phyloP scores from a whole-genome alignment of 2,888 invertebrate species.

The Atherix ibis region DNA sequence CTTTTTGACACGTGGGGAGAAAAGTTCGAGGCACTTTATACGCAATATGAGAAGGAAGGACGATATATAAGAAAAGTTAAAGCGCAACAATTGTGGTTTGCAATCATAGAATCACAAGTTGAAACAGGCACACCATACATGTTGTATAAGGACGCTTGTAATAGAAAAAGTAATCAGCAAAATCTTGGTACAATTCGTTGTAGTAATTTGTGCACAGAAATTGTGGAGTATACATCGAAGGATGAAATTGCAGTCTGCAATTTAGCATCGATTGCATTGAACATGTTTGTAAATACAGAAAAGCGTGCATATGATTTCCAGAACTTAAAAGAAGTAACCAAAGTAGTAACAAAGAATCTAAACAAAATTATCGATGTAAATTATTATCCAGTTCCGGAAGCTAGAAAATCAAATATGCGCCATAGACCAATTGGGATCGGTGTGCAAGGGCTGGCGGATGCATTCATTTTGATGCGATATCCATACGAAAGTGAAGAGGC shows the following conservation, averaged over 20 bases:
- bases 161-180: constrained; percentile 93
- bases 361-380: constrained; percentile 96
- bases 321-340: constrained; percentile 73
- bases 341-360: constrained; percentile 76
- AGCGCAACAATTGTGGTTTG: constrained; percentile 85
- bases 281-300: constrained; percentile 72
- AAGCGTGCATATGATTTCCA: constrained; percentile 75
- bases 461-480: constrained; percentile 82
- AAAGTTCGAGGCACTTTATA: constrained; percentile 79
- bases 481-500: constrained; percentile 88
- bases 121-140: constrained; percentile 98
- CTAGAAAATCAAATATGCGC: constrained; percentile 68
- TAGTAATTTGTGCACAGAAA: constrained; percentile 96
- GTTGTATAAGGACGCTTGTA: constrained; percentile 92
- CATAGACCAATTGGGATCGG: constrained; percentile 85
- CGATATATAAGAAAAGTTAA: constrained; percentile 49
- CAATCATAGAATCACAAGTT: constrained; percentile 85
- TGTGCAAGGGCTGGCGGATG: constrained; percentile 93
- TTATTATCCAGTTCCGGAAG: constrained; percentile 87
- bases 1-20: constrained; percentile 88
- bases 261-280: constrained; percentile 90
- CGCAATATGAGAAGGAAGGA: constrained; percentile 69
- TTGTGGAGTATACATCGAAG: constrained; percentile 80
- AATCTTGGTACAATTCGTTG: constrained; percentile 97
- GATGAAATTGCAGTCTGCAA: constrained; percentile 98